Percentiles rank a stretch among this genome's conserved stretches.
phyloP scores from a whole-genome alignment of 2,113 vertebrate species.

The Paramormyrops kingsleyae region DNA sequence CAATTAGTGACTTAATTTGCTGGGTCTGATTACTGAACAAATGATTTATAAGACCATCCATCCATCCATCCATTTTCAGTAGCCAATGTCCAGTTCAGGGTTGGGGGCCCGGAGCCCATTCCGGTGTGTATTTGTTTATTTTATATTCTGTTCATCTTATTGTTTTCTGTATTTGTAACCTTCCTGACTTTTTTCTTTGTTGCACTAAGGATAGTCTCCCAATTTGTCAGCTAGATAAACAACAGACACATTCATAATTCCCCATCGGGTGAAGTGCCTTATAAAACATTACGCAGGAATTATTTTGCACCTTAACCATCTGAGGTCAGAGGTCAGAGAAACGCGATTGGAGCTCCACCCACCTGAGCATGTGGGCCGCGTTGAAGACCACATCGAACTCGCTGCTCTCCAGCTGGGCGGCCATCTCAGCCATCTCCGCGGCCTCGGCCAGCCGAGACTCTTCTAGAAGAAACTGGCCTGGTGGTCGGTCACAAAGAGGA shows the following conservation, averaged over 20 bases:
- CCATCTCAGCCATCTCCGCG: constrained; percentile 96
- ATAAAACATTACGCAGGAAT: not conserved
- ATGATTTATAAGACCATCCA: not conserved
- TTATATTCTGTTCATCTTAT: too few species aligned
- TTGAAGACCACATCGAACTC: constrained; percentile 99
- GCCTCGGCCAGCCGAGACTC: constrained; percentile 88
- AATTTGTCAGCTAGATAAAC: not conserved
- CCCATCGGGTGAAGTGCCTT: not conserved
- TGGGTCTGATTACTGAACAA: not conserved
- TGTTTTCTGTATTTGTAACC: too few species aligned
- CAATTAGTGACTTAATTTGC: not conserved
- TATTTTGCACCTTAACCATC: not conserved
- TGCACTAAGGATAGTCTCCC: too few species aligned
- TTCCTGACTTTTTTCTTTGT: too few species aligned
- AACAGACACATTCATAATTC: not conserved
- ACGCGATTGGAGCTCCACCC: constrained; percentile 16
- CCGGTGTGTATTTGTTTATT: too few species aligned
- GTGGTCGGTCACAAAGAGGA: not conserved
- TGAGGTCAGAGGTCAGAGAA: not conserved
- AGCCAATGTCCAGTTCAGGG: too few species aligned
- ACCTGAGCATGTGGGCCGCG: constrained; percentile 98
- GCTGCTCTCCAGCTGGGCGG: constrained; percentile 78
- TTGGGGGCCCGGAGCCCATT: too few species aligned
- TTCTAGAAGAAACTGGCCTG: constrained; percentile 97
- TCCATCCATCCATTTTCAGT: not conserved